phyloP scores from a whole-genome alignment of 2,888 invertebrate genomes.

The Abrostola triplasia region DNA sequence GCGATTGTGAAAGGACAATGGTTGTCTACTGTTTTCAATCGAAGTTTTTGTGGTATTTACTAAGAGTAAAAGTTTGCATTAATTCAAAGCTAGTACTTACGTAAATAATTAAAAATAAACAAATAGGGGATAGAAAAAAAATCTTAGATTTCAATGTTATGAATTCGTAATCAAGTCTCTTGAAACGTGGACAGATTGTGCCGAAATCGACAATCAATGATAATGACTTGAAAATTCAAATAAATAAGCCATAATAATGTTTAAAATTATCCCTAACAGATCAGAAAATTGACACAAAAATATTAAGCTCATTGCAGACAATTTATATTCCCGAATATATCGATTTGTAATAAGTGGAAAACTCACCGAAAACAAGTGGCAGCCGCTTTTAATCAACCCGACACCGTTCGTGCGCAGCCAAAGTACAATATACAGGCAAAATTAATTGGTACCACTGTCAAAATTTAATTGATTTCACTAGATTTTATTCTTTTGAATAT shows the following conservation, averaged over 20 bases:
- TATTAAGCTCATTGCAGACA: constrained; percentile 42
- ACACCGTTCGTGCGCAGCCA: background rate
- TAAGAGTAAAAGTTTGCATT: too few relatives aligned
- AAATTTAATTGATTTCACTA: constrained; percentile 40
- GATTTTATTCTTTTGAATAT: constrained; percentile 50
- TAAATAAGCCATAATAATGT: background rate
- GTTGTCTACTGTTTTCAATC: constrained; percentile 26
- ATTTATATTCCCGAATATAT: constrained; percentile 62
- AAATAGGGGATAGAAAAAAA: too few relatives aligned
- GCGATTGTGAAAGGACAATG: background rate
- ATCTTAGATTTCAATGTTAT: too few relatives aligned
- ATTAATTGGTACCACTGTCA: constrained; percentile 28
- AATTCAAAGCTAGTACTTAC: too few relatives aligned
- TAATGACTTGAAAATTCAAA: background rate
- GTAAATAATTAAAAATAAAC: too few relatives aligned
- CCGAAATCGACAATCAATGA: too few relatives aligned
- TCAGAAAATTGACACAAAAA: constrained; percentile 13
- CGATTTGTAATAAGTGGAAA: constrained; percentile 61
- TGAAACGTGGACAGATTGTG: too few relatives aligned
- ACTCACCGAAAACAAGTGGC: constrained; percentile 58
- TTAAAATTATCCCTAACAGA: background rate
- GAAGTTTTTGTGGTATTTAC: background rate
- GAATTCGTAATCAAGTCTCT: too few relatives aligned
- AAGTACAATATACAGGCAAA: constrained; percentile 10
- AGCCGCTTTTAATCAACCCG: constrained; percentile 12